Base-by-base conservation (phyloP, 2,888 invertebrate species). In the Agriotes lineatus region DNA sequence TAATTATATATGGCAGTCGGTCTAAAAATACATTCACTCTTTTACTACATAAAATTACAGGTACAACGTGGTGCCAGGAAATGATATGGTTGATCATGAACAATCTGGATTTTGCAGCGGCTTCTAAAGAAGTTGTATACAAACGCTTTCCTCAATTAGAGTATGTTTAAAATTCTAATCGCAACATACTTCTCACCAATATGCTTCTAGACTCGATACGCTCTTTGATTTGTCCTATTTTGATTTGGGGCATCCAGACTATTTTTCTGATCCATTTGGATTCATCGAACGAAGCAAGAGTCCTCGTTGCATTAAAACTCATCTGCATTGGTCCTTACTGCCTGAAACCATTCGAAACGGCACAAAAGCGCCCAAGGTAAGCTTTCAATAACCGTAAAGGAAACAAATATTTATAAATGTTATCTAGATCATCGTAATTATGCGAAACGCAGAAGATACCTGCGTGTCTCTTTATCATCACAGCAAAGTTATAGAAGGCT, bases 301-400 rank as follows among this genome's bases (percentile, higher is more conserved):
- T 14, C 76, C 77, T 0, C 80, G 90, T 14, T 89, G 88, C 74
- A 88, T 91, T 50, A 91, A 91, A 80, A 88, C 90, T 0, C 91
- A 91, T 77, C 81, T 91, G 37, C 90, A 90, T 0, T 85, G 88
- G 57, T 85, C 87, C 0, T 79, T 91, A 16, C 79, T 91, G 9
- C 91, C 91, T 0, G 82, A 73, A 65, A 86, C 84, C 73, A 80
- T 86, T 30, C 78, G 82, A 66, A 81, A 76, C 9, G 81, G 82
- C 9, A 76, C 76, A 12, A 85, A 81, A 62, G 81, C 79, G 62
- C 83, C 85, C 0, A 84, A 82, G 75, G 81, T 81, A 71, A 22
- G n/a, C 30, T 2, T 12, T 37, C 2, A 37, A 37, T n/a, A n/a
- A 37, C 37, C 14, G 37, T 12, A 35, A 35, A 2, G 35, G n/a